Percentiles rank a stretch among this genome's conserved stretches.
These are phyloP conservation scores for Thamnophis sirtalis DNA, from an alignment of 2,113 vertebrate species.

Conservation along the genomic window DNA sequence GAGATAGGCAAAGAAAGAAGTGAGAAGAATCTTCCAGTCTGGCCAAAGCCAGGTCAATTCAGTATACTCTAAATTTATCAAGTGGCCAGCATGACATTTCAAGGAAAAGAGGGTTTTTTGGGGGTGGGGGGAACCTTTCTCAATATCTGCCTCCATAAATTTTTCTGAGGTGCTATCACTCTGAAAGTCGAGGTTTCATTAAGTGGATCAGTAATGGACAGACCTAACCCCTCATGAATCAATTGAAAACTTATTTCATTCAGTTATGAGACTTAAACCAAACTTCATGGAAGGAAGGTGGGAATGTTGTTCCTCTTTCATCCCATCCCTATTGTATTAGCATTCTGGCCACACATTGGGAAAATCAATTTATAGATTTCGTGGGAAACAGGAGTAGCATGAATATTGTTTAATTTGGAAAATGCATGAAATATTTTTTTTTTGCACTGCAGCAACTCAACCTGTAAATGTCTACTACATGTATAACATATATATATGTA, in stretches of 20 bases:
- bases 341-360: neutral
- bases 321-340: neutral
- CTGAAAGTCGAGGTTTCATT: neutral
- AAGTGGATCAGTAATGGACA: neutral
- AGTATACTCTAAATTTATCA: neutral
- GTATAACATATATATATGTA: neutral
- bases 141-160: neutral
- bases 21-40: neutral
- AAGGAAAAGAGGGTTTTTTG: neutral
- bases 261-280: neutral
- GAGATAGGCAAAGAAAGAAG: neutral
- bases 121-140: accelerated
- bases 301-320: neutral
- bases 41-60: neutral
- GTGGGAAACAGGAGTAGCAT: neutral
- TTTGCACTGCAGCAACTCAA: neutral
- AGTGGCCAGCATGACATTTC: neutral
- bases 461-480: neutral
- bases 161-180: neutral
- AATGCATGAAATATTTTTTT: neutral
- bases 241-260: neutral
- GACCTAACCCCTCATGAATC: neutral
- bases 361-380: neutral
- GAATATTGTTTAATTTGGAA: neutral
- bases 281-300: neutral